phyloP scores from a whole-genome alignment of 1,140 invertebrate species.

The Drosophila varians region DNA sequence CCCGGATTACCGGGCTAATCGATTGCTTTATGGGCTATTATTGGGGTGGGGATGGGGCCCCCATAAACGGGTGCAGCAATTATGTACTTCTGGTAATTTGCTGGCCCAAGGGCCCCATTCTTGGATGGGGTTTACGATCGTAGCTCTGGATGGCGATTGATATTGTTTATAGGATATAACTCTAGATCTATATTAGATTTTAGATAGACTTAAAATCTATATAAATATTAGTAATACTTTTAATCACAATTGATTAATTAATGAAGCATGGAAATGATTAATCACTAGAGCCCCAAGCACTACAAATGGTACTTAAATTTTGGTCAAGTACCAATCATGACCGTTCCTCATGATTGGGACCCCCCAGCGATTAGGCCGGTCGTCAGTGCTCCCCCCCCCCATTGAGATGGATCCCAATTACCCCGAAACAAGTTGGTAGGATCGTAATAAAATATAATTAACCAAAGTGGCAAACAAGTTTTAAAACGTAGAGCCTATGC shows the following conservation, averaged over 20 bases:
- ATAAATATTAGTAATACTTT: no score
- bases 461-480: not conserved
- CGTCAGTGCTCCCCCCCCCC: conserved; percentile 16
- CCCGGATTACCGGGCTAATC: not conserved
- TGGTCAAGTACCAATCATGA: conserved; percentile 24
- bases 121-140: not conserved
- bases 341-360: conserved; percentile 23
- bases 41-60: not conserved
- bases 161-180: no score
- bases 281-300: not conserved
- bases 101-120: conserved; percentile 16
- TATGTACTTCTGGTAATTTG: conserved; percentile 48
- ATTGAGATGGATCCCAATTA: conserved; percentile 8
- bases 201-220: no score
- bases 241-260: not conserved
- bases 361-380: conserved; percentile 18
- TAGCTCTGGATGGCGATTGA: no score
- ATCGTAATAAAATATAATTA: conserved; percentile 47
- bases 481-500: conserved; percentile 17
- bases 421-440: conserved; percentile 7
- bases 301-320: not conserved
- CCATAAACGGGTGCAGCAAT: conserved; percentile 37
- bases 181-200: no score
- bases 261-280: not conserved
- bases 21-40: conserved; percentile 23